Base-by-base conservation (phyloP, 2,797 vertebrate species). In the Trachops cirrhosus region DNA sequence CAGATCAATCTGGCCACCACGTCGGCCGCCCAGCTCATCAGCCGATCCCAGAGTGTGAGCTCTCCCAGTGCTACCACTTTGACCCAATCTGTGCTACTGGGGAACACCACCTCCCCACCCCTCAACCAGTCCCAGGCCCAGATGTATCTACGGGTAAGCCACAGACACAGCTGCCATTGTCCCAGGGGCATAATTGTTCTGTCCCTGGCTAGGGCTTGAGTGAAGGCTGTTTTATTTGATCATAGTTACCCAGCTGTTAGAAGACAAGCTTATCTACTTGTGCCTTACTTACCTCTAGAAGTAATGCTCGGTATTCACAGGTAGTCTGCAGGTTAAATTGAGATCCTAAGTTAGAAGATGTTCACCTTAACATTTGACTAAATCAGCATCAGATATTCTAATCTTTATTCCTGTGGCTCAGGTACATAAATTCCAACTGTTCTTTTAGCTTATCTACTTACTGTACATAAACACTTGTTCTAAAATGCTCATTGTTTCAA, bases 61-160 rank as follows among this genome's bases (percentile, higher is more conserved):
- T 99, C 99, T 62, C 99, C 99, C 67, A 98, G 99, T 0, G 99
- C 99, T 70, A 99, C 99, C 2, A 99, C 99, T 41, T 98, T 99
- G 94, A 99, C 99, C 1, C 99, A 99, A 85, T 99, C 99, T 11
- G 99, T 99, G 97, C 98, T 99, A 37, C 98, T 99, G 79, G 99
- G 99, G 57, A 99, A 99, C 79, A 99, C 99, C 97, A 99, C 99
- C 37, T 98, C 99, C 2, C 99, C 99, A 0, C 98, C 98, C 22
- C 98, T 99, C 96, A 99, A 98, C 98, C 98, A 99, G 96, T 98
- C 98, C 15, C 99, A 99, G 97, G 99, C 99, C 37, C 99, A 99
- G 98, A 99, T 99, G 99, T 99, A 99, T 97, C 99, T 99, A 77
- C 99, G 99, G 98, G 99, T 99, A 98, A 99, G 99, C 93, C 68